These are phyloP conservation scores for Scomber japonicus DNA, from an alignment of 2,113 vertebrate genomes.

Conservation along the genomic window DNA sequence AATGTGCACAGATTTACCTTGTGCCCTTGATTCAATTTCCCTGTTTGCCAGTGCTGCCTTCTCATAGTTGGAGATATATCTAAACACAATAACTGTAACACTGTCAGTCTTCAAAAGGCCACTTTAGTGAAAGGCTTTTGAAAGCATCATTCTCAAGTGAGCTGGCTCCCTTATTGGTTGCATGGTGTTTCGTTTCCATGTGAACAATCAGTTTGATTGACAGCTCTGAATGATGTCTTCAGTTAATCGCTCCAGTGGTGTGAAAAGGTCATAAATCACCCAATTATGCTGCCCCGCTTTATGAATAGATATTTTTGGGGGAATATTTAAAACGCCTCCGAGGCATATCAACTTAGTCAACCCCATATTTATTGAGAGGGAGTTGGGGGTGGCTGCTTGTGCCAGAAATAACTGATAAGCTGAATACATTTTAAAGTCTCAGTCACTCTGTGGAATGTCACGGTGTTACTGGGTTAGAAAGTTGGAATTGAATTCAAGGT, in stretches of 20 bases:
- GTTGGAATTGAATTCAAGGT: conserved; percentile 69
- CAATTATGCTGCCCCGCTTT: conserved; percentile 79
- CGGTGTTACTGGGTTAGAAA: conserved; percentile 48
- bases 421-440: conserved; percentile 69
- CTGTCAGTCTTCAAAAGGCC: conserved; percentile 58
- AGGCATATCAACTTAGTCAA: conserved; percentile 80
- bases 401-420: conserved; percentile 79
- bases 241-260: conserved; percentile 83
- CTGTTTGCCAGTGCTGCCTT: conserved; percentile 16
- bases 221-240: conserved; percentile 83
- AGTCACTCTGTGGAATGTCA: conserved; percentile 66
- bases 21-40: not conserved
- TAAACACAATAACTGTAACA: conserved; percentile 43
- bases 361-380: conserved; percentile 76
- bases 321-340: conserved; percentile 78
- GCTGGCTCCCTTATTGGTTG: conserved; percentile 61
- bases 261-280: conserved; percentile 85
- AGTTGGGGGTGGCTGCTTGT: conserved; percentile 60
- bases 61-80: conserved; percentile 33
- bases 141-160: conserved; percentile 65
- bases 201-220: conserved; percentile 83
- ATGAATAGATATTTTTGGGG: conserved; percentile 81
- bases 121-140: conserved; percentile 59
- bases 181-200: conserved; percentile 77
- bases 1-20: conserved; percentile 30